Base-by-base conservation (phyloP, 2,797 vertebrate genomes). In the Lutjanus argentimaculatus region DNA sequence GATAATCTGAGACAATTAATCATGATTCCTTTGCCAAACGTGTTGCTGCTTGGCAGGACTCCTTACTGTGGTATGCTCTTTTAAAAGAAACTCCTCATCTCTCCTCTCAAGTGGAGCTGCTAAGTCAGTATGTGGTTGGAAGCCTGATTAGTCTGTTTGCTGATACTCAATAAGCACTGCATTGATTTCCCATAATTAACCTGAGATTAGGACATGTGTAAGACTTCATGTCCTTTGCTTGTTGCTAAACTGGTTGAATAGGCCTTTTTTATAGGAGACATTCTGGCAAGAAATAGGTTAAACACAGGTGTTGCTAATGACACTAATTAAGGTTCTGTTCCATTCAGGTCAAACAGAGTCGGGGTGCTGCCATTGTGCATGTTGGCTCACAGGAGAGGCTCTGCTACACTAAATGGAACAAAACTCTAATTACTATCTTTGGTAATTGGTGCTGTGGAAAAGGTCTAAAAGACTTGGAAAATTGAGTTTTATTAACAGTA, bases 1-100 rank as follows among this genome's bases (percentile, higher is more conserved):
- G 97, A 99, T 89, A 96, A 94, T 91, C 96, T 99, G 92, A 97
- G 97, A 88, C 98, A 98, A 77, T 87, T 99, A 91, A 97, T 99
- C 87, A 95, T 98, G 96, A 97, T 97, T 95, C 96, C 97, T 83
- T 92, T 98, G 94, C 98, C 98, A 92, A 98, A 98, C 78, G 96
- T 98, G 87, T 88, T 97, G 91, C 95, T 97, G 92, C 96, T 99
- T 92, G 96, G 96, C 86, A 97, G 95, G 95, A 97, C 95, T 88
- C 97, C 97, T 13, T 96, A 97, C 92, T 97, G 96, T 93, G 98
- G 98, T 99, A 97, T 85, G 90, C 12, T 73, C 65, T 72, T 73
- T 82, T 72, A 36, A 75, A 83, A 21, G n/a, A 40, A 45, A 19
- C 61, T 66, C 48, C 46, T 74, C 52, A 36, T 72, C 48, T 75